Evolutionary conservation across 2,888 invertebrate genomes (phyloP).

Genomic region (Pterostichus niger): DNA sequence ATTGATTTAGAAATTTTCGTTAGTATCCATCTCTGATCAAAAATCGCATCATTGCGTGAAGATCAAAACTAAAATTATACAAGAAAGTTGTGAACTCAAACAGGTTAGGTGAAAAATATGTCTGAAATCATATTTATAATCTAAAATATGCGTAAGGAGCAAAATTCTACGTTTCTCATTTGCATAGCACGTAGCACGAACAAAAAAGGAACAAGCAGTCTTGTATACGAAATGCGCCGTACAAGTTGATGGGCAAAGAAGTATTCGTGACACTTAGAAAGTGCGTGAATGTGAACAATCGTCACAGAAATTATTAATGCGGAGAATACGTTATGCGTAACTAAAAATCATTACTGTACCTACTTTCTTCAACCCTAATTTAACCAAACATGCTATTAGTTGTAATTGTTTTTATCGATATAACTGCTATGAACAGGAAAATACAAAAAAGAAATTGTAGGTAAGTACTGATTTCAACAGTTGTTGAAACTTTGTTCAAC

Average conservation of each 20-base stretch:
- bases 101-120: constrained; percentile 42
- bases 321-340: constrained; percentile 43
- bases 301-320: constrained; percentile 38
- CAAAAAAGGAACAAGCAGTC: constrained; percentile 9
- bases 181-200: constrained; percentile 12
- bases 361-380: constrained; percentile 35
- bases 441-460: neutral
- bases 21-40: neutral
- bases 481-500: neutral
- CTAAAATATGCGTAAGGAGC: constrained; percentile 25
- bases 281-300: constrained; percentile 46
- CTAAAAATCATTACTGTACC: constrained; percentile 40
- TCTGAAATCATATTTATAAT: constrained; percentile 11
- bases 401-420: constrained; percentile 35
- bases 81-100: constrained; percentile 20
- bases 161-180: constrained; percentile 27
- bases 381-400: constrained; percentile 30
- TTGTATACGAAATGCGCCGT: neutral
- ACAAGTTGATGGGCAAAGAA: constrained; percentile 1
- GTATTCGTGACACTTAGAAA: constrained; percentile 53
- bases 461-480: constrained; percentile 6
- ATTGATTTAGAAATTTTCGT: too few species aligned
- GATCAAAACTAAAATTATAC: constrained; percentile 3
- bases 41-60: neutral
- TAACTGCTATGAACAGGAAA: neutral